Evolutionary conservation across 2,797 vertebrate genomes (phyloP).

Genomic region (Ceryle rudis): DNA sequence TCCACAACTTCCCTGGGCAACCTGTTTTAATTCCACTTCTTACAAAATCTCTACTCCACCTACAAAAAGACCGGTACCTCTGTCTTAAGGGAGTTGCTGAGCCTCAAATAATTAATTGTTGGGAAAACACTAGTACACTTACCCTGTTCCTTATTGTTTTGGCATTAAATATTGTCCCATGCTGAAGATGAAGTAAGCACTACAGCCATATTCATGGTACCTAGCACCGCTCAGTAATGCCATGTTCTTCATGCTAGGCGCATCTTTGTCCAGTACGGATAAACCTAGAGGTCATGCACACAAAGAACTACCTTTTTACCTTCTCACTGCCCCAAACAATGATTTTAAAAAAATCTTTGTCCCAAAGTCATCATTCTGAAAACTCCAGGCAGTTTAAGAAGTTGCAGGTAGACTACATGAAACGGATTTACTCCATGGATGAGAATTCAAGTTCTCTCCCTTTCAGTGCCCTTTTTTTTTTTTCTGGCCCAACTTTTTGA

Average conservation of each 20-base stretch:
- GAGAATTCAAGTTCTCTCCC: neutral
- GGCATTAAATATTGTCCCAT: neutral
- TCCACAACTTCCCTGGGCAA: too few species aligned
- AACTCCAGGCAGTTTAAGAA: neutral
- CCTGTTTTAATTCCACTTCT: neutral
- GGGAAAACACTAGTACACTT: neutral
- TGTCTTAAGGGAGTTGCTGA: neutral
- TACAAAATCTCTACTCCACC: neutral
- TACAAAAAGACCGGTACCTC: neutral
- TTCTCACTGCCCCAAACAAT: neutral
- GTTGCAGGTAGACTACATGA: neutral
- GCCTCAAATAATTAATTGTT: neutral
- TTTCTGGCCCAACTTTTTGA: neutral
- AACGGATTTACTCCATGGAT: neutral
- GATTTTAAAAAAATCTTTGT: neutral
- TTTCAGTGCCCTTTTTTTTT: neutral
- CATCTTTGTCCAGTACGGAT: neutral
- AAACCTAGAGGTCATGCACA: neutral
- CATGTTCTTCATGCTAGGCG: neutral
- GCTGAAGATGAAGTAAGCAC: neutral
- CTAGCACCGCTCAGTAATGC: rapidly evolving
- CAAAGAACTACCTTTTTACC: neutral
- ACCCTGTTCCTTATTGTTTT: neutral
- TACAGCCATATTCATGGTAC: neutral
- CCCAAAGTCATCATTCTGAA: neutral